These are phyloP conservation scores for Gopherus flavomarginatus DNA, from an alignment of 2,113 vertebrate genomes.

Conservation along the genomic window DNA sequence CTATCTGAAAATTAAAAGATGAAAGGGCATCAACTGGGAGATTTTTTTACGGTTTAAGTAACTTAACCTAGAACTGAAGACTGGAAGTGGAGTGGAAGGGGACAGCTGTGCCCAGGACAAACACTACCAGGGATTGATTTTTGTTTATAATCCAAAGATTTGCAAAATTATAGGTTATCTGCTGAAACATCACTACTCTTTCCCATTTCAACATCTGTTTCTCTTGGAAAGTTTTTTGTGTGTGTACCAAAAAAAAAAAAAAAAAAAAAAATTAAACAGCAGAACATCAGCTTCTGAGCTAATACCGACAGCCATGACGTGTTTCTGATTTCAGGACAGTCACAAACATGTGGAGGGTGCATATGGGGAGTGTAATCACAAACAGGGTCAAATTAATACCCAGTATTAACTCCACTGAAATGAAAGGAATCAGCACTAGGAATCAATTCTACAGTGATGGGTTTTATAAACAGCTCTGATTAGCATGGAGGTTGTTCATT, in stretches of 20 bases:
- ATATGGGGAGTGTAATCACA: neutral
- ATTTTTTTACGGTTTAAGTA: neutral
- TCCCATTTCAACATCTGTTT: fast-evolving
- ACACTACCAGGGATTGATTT: fast-evolving
- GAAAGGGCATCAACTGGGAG: neutral
- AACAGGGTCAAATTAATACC: neutral
- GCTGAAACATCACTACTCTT: neutral
- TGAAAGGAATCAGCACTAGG: neutral
- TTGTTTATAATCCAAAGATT: neutral
- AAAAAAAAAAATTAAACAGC: neutral
- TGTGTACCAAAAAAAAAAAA: fast-evolving
- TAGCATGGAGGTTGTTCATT: neutral
- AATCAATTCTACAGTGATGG: neutral
- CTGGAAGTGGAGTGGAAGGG: neutral
- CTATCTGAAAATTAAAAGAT: neutral
- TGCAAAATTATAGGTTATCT: neutral
- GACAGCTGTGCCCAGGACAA: fast-evolving
- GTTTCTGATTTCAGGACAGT: neutral
- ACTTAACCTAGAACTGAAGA: neutral
- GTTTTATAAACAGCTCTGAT: neutral
- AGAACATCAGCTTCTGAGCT: neutral
- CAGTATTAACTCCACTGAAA: neutral
- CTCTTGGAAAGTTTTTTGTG: neutral
- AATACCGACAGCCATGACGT: neutral
- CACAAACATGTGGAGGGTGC: fast-evolving